Evolutionary conservation across 2,888 invertebrate genomes (phyloP).

Genomic region (Villa cingulata): DNA sequence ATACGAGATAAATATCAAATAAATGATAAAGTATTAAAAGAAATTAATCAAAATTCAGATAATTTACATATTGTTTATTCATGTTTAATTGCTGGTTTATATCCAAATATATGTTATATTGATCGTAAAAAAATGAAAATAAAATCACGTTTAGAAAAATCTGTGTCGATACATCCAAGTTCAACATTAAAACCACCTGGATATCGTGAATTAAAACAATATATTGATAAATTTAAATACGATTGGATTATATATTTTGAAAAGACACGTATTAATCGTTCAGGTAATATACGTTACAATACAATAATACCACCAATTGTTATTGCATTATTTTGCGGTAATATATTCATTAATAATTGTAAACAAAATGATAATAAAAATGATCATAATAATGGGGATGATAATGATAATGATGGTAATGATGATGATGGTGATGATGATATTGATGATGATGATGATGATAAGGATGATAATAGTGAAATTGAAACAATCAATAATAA

Average conservation of each 20-base stretch:
- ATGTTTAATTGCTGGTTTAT: conserved; percentile 74
- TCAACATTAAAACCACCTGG: conserved; percentile 37
- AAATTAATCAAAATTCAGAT: conserved; percentile 68
- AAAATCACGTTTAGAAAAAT: conserved; percentile 47
- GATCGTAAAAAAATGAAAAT: conserved; percentile 49
- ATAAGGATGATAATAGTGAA: conserved; percentile 6
- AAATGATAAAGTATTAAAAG: conserved; percentile 48
- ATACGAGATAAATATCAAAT: conserved; percentile 42
- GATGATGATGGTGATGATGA: conserved; percentile 29
- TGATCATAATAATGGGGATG: conserved; percentile 22
- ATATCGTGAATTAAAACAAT: conserved; percentile 17
- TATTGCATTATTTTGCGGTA: conserved; percentile 51
- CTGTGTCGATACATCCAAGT: conserved; percentile 43
- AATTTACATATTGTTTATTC: conserved; percentile 87
- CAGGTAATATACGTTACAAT: conserved; percentile 61
- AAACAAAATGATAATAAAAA: conserved; percentile 24
- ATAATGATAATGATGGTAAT: conserved; percentile 19
- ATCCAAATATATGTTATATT: conserved; percentile 73
- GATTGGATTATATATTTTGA: conserved; percentile 85
- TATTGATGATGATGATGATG: conserved; percentile 16
- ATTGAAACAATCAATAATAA: conserved; percentile 7
- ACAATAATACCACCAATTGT: conserved; percentile 72
- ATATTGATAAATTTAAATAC: conserved; percentile 43
- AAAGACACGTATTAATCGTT: conserved; percentile 54
- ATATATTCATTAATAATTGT: not conserved